Base-by-base conservation (phyloP, 2,113 vertebrate genomes). In the Cheilinus undulatus region DNA sequence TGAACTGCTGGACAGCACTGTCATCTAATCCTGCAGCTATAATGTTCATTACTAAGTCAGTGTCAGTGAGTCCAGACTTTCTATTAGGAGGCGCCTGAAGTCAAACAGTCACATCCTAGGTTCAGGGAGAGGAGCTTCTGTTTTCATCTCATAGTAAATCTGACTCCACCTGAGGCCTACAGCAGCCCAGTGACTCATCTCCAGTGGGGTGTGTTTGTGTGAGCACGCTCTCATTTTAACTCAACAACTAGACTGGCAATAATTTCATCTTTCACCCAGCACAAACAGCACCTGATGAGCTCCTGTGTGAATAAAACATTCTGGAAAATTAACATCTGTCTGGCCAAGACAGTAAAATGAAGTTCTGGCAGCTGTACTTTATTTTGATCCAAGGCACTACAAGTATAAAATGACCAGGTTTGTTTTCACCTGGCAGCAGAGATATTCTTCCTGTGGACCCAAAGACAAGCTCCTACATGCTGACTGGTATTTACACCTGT, bases 111-210 rank as follows among this genome's bases (percentile, higher is more conserved):
- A 40, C 32, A 32, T n/a, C n/a, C 4, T 38, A 52, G 6, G 17
- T 23, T 15, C 0, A 51, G 28, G 20, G 22, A 62, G 46, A 2
- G 45, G 24, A 66, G 43, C 24, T 26, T 43, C 40, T 7, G n/a
- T 12, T 22, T 38, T 70, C 52, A 7, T 32, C 9, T 32, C 28
- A n/a, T 27, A 49, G 14, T 59, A 20, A 14, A 42, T 46, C 12
- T 30, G 58, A 8, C 28, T 24, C 24, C 38, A 77, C 69, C 73
- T 73, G 70, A 73, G 2, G 58, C 67, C 48, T 22, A 26, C 53
- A 73, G 46, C 42, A 14, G 22, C 48, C n/a, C 20, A 32, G 51
- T 80, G 77, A 84, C 58, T 77, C 72, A 74, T 53, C 58, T 51
- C 45, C 49, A 20, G 42, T 5, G n/a, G 34, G 27, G 54, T 20